Percentiles rank a stretch among this genome's conserved stretches.
phyloP scores from a whole-genome alignment of 2,113 vertebrate species.

The Herpetotheres cachinnans region DNA sequence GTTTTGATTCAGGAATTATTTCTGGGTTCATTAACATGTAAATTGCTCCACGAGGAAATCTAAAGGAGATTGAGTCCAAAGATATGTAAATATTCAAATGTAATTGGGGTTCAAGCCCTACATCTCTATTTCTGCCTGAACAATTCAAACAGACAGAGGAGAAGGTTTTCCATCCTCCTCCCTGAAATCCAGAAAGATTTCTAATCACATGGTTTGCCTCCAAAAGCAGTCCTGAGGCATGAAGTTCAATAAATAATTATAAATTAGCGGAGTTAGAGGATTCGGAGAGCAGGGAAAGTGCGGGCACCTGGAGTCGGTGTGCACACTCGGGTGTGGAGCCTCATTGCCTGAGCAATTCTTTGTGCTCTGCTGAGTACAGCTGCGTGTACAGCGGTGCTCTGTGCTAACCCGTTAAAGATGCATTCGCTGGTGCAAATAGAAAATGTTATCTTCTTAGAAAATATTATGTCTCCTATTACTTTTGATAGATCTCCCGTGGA shows the following conservation, averaged over 20 bases:
- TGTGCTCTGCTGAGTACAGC: conserved; percentile 29
- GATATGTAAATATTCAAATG: conserved; percentile 46
- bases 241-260: background rate
- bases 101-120: conserved; percentile 31
- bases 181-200: background rate
- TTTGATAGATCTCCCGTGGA: conserved; percentile 59
- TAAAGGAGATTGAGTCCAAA: conserved; percentile 12
- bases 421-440: conserved; percentile 37
- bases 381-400: background rate
- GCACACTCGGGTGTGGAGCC: background rate
- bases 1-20: conserved; percentile 34
- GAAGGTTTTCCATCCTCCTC: background rate
- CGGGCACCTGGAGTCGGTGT: background rate
- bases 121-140: conserved; percentile 12
- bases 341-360: background rate
- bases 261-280: background rate
- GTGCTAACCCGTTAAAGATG: conserved; percentile 13
- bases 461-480: conserved; percentile 42
- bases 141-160: background rate
- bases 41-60: conserved; percentile 29
- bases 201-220: background rate
- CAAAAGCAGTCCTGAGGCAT: background rate
- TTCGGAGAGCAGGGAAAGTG: background rate
- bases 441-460: conserved; percentile 33
- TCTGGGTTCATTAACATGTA: conserved; percentile 37